Percentiles rank a stretch among this genome's conserved stretches.
Evolutionary conservation across 2,888 invertebrate species (phyloP).

Genomic region (Mythimna pallens): DNA sequence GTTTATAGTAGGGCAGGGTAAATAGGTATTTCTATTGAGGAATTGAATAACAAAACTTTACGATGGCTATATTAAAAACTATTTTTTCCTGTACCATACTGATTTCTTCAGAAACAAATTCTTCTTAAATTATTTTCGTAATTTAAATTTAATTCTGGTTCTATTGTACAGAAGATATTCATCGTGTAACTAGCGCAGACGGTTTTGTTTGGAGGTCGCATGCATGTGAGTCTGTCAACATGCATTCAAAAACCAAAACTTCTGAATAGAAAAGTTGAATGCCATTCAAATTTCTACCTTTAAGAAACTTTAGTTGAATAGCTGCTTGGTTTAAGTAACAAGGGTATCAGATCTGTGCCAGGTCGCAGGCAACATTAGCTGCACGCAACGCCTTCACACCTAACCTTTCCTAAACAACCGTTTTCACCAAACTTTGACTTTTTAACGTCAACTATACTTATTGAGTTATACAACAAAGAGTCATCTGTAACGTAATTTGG

Average conservation of each 20-base stretch:
- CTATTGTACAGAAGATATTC: slow-evolving; percentile 44
- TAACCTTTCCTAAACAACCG: slow-evolving; percentile 51
- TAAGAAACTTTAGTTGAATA: slow-evolving; percentile 13
- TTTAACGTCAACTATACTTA: slow-evolving; percentile 1
- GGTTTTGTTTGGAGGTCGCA: slow-evolving; percentile 38
- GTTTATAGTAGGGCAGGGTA: neutral
- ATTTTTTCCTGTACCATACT: slow-evolving; percentile 6
- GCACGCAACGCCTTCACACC: slow-evolving; percentile 62
- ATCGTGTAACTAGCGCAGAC: slow-evolving; percentile 13
- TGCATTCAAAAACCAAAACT: slow-evolving; percentile 20
- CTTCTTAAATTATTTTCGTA: slow-evolving; percentile 8
- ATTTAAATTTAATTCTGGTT: slow-evolving; percentile 24
- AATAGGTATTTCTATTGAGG: neutral
- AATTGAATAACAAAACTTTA: neutral
- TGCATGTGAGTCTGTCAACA: slow-evolving; percentile 29
- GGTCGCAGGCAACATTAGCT: slow-evolving; percentile 48
- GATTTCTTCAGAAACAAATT: neutral
- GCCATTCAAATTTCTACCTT: slow-evolving; percentile 31
- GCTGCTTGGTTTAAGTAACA: slow-evolving; percentile 31
- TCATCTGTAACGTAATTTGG: neutral
- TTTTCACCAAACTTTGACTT: slow-evolving; percentile 33
- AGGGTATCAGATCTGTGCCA: slow-evolving; percentile 54
- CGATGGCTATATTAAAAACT: no score
- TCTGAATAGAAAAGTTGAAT: slow-evolving; percentile 27
- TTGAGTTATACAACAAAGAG: slow-evolving; percentile 19